Evolutionary conservation across 2,113 vertebrate species (phyloP).

Genomic region (Origma solitaria): DNA sequence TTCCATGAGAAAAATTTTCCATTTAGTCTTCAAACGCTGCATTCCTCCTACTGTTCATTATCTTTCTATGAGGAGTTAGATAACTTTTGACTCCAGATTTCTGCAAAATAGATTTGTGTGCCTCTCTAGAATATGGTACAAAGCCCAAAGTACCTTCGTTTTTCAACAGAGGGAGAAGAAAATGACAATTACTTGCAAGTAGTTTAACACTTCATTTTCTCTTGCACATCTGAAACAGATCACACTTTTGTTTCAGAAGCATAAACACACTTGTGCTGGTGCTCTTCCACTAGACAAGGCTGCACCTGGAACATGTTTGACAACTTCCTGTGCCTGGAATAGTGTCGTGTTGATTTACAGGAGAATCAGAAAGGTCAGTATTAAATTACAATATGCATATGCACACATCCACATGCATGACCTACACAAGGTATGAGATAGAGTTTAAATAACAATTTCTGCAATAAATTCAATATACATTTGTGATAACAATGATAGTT

Average conservation of each 20-base stretch:
- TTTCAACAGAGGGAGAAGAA: background rate
- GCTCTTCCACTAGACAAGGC: background rate
- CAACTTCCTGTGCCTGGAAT: constrained; percentile 16
- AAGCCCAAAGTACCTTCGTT: background rate
- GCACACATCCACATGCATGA: background rate
- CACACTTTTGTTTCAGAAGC: constrained; percentile 41
- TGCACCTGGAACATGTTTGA: constrained; percentile 48
- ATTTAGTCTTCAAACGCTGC: background rate
- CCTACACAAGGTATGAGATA: background rate
- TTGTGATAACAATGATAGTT: background rate
- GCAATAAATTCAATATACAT: background rate
- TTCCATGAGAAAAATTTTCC: background rate
- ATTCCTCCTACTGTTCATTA: background rate
- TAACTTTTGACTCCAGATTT: background rate
- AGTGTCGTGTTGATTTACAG: background rate
- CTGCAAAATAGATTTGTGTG: constrained; percentile 19
- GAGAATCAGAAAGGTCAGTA: background rate
- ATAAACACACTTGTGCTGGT: constrained; percentile 35
- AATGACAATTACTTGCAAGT: background rate
- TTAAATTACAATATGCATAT: background rate
- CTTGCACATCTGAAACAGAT: constrained; percentile 59
- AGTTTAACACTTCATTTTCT: constrained; percentile 30
- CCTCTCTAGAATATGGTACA: background rate
- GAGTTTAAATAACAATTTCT: background rate
- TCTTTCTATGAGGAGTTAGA: background rate